Base-by-base conservation (phyloP, 1,140 invertebrate species). In the Ditylenchus dipsaci region DNA sequence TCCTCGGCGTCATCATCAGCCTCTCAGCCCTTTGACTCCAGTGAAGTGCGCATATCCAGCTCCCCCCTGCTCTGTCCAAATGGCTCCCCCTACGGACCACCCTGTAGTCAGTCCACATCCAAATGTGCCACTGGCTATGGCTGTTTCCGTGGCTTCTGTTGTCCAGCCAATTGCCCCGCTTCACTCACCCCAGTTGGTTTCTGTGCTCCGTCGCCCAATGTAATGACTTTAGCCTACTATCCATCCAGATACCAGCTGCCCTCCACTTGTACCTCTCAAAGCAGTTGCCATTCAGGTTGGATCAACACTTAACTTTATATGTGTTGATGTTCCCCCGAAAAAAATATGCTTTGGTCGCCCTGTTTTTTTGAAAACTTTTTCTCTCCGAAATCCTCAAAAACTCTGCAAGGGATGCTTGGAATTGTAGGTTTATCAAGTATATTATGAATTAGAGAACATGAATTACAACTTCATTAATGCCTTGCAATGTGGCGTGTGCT, bases 61-160 rank as follows among this genome's bases (percentile, higher is more conserved):
- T 13, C 17, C 26, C 26, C 5, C 21, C 21, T 29, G 42, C 23
- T 26, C n/a, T 26, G 65, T 65, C 59, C 60, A 1, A 30, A 23
- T 38, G 68, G 68, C 23, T 58, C 68, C 21, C 68, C 68, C 15
- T n/a, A 42, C 11, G 19, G 29, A 38, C 27, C 70, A n/a, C 33
- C 68, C 1, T 70, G 68, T 26, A 38, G 33, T 38, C 33, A 38
- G 33, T 11, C 3, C 17, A 1, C 56, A 29, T 23, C 71, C 43
- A 43, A 19, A 33, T 71, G 69, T 21, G 53, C 69, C 5, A 47
- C 47, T 38, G 76, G 76, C 0, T 58, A 60, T n/a, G 62, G 56
- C 15, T 77, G 76, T 62, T 67, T 67, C 56, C 69, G 74, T 59
- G 76, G 76, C 21, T 66, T 30, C 49, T 78, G 76, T 43, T 72